phyloP scores from a whole-genome alignment of 2,888 invertebrate genomes.

The Apeira syringaria region DNA sequence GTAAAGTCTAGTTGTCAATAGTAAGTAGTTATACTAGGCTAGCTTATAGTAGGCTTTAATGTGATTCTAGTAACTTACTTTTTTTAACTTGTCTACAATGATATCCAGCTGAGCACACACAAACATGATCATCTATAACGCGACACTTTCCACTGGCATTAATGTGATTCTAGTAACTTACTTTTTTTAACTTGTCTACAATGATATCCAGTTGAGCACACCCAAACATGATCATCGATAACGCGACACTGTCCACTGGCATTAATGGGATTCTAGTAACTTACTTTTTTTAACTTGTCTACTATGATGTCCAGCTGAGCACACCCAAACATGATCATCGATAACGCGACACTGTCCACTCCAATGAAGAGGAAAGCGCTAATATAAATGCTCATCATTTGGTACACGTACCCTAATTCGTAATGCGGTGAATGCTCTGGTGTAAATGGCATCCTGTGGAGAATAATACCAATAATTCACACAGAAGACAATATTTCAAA shows the following conservation, averaged over 20 bases:
- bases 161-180: too few species aligned
- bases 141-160: slow-evolving; percentile 66
- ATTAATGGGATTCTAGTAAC: not conserved
- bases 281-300: slow-evolving; percentile 59
- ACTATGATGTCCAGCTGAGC: slow-evolving; percentile 69
- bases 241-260: slow-evolving; percentile 64
- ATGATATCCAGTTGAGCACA: slow-evolving; percentile 70
- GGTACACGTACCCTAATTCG: slow-evolving; percentile 63
- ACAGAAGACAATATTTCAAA: slow-evolving; percentile 1
- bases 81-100: slow-evolving; percentile 59
- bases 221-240: slow-evolving; percentile 69
- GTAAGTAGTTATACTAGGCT: too few species aligned
- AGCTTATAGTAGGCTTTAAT: too few species aligned
- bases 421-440: slow-evolving; percentile 55
- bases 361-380: slow-evolving; percentile 64
- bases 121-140: slow-evolving; percentile 66
- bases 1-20: too few species aligned
- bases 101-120: slow-evolving; percentile 71
- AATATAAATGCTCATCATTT: slow-evolving; percentile 59
- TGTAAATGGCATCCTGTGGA: slow-evolving; percentile 74
- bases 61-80: too few species aligned
- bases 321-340: slow-evolving; percentile 69
- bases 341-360: slow-evolving; percentile 64
- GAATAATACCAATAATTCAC: too few species aligned
- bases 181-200: slow-evolving; percentile 62